phyloP scores from a whole-genome alignment of 2,888 invertebrate species.

The Boloria euphrosyne region DNA sequence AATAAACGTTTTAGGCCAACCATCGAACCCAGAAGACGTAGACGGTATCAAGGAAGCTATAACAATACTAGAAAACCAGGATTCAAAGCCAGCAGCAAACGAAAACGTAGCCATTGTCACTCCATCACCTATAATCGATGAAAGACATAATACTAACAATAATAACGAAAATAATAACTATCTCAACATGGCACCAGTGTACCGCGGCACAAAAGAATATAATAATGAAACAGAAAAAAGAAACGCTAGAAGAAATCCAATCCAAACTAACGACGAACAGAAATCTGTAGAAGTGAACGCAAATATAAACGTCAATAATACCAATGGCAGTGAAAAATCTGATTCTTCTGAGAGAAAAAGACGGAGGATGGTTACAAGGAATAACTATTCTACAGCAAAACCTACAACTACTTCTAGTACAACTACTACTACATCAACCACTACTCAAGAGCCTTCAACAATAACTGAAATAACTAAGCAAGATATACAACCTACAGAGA shows the following conservation, averaged over 20 bases:
- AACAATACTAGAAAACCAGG: constrained; percentile 69
- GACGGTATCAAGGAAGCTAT: constrained; percentile 74
- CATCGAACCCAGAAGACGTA: constrained; percentile 65
- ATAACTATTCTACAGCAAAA: constrained; percentile 48
- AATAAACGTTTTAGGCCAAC: constrained; percentile 52
- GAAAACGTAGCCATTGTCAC: constrained; percentile 62
- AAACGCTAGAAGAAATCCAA: constrained; percentile 40
- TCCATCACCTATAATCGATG: constrained; percentile 58
- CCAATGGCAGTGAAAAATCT: constrained; percentile 31
- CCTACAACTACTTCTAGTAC: constrained; percentile 43
- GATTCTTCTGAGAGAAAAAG: constrained; percentile 58
- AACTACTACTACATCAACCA: constrained; percentile 42
- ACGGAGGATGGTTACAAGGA: constrained; percentile 63
- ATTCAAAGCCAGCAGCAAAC: constrained; percentile 47
- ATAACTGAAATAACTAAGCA: constrained; percentile 59
- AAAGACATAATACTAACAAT: constrained; percentile 58
- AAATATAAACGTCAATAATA: constrained; percentile 56
- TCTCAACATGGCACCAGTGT: constrained; percentile 58
- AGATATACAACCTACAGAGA: constrained; percentile 59
- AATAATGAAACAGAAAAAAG: constrained; percentile 49
- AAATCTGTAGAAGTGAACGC: constrained; percentile 60
- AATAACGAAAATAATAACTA: constrained; percentile 33
- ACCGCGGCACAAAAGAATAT: constrained; percentile 64
- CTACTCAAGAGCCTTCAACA: constrained; percentile 47
- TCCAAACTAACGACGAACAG: constrained; percentile 47